Conservation (phyloP, 2,888 invertebrate species). For the Stenchaetothrips biformis region DNA sequence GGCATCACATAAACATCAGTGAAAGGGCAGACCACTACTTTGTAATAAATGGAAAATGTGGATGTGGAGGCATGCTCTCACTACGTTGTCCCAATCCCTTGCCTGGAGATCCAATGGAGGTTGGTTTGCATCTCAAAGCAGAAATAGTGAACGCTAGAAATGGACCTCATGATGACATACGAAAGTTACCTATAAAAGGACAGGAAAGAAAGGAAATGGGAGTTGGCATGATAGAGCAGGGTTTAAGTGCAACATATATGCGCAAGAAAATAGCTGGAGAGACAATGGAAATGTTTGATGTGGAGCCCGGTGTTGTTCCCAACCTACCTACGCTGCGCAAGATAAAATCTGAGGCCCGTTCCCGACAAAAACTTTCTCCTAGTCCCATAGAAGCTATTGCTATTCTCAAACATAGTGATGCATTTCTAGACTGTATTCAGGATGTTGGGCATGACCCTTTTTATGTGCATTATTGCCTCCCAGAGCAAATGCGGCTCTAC, state of each 20-base stretch:
- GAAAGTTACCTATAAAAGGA: constrained; percentile 30
- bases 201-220: constrained; percentile 16
- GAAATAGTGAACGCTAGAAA: too few relatives aligned
- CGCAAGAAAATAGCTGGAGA: constrained; percentile 29
- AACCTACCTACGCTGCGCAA: constrained; percentile 30
- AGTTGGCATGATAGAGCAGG: constrained; percentile 26
- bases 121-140: too few relatives aligned
- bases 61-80: too few relatives aligned
- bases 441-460: constrained; percentile 33
- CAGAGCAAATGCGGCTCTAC: constrained; percentile 31
- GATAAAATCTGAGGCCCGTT: constrained; percentile 28
- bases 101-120: too few relatives aligned
- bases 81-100: too few relatives aligned
- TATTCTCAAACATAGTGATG: constrained; percentile 30
- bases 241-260: constrained; percentile 28
- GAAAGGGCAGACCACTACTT: too few relatives aligned
- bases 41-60: too few relatives aligned
- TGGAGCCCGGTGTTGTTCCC: constrained; percentile 32
- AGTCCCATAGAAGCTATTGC: constrained; percentile 32
- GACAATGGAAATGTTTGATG: constrained; percentile 33
- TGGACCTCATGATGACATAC: too few relatives aligned
- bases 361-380: constrained; percentile 25
- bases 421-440: constrained; percentile 29
- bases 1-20: too few relatives aligned
- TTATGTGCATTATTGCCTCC: constrained; percentile 33